Evolutionary conservation across 2,888 invertebrate species (phyloP).

Genomic region (Calliopum simillimum): DNA sequence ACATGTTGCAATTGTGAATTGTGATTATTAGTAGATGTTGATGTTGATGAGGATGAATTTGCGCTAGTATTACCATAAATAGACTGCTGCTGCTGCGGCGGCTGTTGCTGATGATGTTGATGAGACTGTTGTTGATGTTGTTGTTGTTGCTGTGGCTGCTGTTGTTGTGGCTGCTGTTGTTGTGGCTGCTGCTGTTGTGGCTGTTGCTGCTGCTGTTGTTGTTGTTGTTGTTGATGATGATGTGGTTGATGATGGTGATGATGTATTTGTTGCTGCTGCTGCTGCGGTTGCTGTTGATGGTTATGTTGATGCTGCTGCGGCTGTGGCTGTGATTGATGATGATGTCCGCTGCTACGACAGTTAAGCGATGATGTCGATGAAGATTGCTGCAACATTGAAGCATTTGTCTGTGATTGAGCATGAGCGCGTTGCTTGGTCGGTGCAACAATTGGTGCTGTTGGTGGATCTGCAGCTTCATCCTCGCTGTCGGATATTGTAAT

Average conservation of each 20-base stretch:
- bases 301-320: constrained; percentile 53
- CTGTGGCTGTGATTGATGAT: constrained; percentile 47
- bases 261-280: constrained; percentile 67
- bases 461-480: constrained; percentile 76
- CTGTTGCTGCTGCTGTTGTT: constrained; percentile 45
- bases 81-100: constrained; percentile 46
- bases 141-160: constrained; percentile 44
- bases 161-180: constrained; percentile 68
- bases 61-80: constrained; percentile 42
- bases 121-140: constrained; percentile 45
- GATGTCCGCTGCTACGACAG: constrained; percentile 53
- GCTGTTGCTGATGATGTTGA: constrained; percentile 46
- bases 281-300: constrained; percentile 49
- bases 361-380: constrained; percentile 53
- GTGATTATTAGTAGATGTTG: constrained; percentile 43
- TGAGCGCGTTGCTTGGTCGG: constrained; percentile 62
- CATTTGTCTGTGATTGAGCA: constrained; percentile 64
- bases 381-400: constrained; percentile 60
- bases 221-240: constrained; percentile 47
- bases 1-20: constrained; percentile 41
- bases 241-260: constrained; percentile 67
- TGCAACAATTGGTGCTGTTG: constrained; percentile 42
- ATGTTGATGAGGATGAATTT: constrained; percentile 39
- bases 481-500: constrained; percentile 97
- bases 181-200: constrained; percentile 68